phyloP scores from a whole-genome alignment of 2,113 vertebrate species.

The Neodon shergylaensis region DNA sequence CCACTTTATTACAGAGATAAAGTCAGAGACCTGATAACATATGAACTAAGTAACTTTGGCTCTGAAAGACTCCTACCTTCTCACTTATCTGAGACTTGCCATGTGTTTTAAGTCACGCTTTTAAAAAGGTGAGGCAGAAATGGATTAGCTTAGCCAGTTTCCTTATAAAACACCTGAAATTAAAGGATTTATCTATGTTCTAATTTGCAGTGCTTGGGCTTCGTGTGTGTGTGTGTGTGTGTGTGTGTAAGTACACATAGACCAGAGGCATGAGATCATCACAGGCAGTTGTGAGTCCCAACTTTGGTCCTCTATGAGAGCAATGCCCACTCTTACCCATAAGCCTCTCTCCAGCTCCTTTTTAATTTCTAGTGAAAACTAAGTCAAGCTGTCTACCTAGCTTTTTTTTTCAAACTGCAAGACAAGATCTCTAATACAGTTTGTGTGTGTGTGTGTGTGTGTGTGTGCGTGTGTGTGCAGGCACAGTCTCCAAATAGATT shows the following conservation, averaged over 20 bases:
- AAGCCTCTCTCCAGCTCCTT: neutral
- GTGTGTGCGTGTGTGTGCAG: neutral
- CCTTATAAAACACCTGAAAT: neutral
- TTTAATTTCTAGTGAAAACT: neutral
- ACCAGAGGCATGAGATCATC: too few species aligned
- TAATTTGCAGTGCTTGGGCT: neutral
- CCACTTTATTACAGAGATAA: neutral
- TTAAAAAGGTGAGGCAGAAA: neutral
- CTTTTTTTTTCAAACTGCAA: constrained; percentile 22
- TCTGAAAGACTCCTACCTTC: neutral
- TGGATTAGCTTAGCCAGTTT: neutral
- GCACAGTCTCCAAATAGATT: neutral
- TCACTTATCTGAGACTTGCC: neutral
- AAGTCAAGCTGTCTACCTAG: neutral
- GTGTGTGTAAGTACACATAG: neutral
- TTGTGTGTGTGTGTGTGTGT: neutral
- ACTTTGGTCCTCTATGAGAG: neutral
- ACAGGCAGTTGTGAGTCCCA: too few species aligned
- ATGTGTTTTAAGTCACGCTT: neutral
- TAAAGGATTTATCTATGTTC: neutral
- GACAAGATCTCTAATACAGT: constrained; percentile 6
- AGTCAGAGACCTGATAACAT: neutral
- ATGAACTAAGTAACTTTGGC: neutral
- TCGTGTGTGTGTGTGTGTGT: neutral
- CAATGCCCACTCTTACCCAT: neutral